These are phyloP conservation scores for Drosophila anomelani DNA, from an alignment of 2,888 invertebrate genomes.

Conservation along the genomic window DNA sequence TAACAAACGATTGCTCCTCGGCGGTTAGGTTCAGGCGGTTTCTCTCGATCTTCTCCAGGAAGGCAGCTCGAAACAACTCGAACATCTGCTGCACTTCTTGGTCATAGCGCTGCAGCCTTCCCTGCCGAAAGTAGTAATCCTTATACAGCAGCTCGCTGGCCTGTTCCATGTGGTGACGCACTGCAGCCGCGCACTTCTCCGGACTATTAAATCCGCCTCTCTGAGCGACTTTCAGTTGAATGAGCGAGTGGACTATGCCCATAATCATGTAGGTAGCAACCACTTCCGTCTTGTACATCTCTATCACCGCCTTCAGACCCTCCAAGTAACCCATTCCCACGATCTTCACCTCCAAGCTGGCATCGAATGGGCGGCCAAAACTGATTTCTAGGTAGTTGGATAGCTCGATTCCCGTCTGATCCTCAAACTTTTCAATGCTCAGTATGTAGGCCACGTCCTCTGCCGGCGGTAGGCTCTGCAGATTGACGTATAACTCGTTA, in stretches of 20 bases:
- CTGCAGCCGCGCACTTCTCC: background rate
- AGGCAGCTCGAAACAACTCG: background rate
- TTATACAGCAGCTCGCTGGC: slow-evolving; percentile 7
- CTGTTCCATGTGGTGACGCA: background rate
- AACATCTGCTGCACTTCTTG: background rate
- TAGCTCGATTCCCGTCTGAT: background rate
- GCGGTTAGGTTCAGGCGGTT: background rate
- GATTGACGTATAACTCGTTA: background rate
- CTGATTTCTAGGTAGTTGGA: background rate
- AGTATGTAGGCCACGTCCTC: background rate
- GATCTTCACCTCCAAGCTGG: background rate
- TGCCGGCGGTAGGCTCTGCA: background rate
- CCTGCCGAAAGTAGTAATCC: background rate
- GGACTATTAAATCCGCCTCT: rapidly evolving
- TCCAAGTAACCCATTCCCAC: background rate
- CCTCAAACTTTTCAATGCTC: slow-evolving; percentile 1
- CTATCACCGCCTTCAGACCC: background rate
- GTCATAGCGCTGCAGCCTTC: background rate
- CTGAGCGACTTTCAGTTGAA: rapidly evolving
- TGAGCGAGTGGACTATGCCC: background rate
- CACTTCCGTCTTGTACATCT: background rate
- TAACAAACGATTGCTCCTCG: background rate
- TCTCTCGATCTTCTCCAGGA: background rate
- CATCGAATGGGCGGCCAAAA: background rate
- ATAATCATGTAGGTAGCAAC: background rate